Base-by-base conservation (phyloP, 2,113 vertebrate genomes). In the Nematolebias whitei region DNA sequence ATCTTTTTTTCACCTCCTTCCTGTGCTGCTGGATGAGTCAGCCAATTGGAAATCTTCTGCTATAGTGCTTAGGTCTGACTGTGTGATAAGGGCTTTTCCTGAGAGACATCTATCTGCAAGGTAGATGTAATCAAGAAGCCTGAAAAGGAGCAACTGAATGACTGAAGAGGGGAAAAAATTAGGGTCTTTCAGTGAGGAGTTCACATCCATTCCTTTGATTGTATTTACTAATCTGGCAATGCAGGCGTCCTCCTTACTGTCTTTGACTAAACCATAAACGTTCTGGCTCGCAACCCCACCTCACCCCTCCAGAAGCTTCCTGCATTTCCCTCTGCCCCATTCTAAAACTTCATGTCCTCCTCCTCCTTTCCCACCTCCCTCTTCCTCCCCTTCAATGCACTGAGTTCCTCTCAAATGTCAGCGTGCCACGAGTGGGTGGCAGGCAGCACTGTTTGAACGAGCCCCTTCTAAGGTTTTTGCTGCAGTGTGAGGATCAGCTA, bases 351-450 rank as follows among this genome's bases (percentile, higher is more conserved):
- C 66, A 76, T 75, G 57, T 77, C 74, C 69, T 76, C 75, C 74
- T 68, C 67, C 74, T 75, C 67, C 53, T 57, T 57, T 58, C 48
- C 62, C 57, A 20, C 68, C 70, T 68, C 78, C 71, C 66, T 74
- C 74, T 76, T 79, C 67, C 73, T 76, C 62, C 74, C 74, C 74
- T 72, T 80, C 68, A 79, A 49, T 76, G 65, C 67, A 78, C 70
- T n/a, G 78, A 78, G 76, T 86, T 85, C 66, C 80, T 87, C 82
- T 89, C 82, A 71, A 84, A 88, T 85, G 85, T 83, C 82, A 90
- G 88, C 43, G 1, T 88, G 88, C 74, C 82, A 80, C 58, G 85
- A 87, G 89, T 91, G 87, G 89, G 89, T 77, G 89, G 88, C 79
- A 87, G 85, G 76, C 79, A 85, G 80, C 72, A 12, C 72, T 74